Conservation (phyloP, 2,888 invertebrate species). For the Lasioglossum zephyrum region DNA sequence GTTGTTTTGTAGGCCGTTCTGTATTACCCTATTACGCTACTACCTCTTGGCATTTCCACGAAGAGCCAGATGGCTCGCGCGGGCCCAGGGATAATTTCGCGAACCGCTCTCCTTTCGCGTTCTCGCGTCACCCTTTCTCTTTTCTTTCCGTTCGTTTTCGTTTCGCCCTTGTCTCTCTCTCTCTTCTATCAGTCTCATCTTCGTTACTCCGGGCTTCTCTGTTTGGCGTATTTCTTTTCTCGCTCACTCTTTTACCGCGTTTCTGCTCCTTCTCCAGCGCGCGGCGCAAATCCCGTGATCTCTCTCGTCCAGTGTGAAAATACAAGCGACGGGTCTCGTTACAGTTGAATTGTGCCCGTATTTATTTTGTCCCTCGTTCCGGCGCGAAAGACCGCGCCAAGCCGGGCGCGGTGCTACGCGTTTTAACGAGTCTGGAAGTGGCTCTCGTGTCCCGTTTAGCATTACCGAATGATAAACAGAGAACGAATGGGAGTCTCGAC, state of each 20-base stretch:
- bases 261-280: slow-evolving; percentile 5
- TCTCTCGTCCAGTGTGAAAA: slow-evolving; percentile 54
- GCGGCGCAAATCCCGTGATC: slow-evolving; percentile 35
- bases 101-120: slow-evolving; percentile 41
- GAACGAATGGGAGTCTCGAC: background rate
- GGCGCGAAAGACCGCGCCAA: background rate
- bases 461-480: slow-evolving; percentile 27
- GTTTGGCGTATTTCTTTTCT: background rate
- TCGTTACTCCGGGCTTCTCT: background rate
- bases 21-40: slow-evolving; percentile 78
- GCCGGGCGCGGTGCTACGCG: slow-evolving; percentile 1
- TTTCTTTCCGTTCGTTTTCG: background rate
- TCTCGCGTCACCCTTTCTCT: background rate
- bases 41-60: slow-evolving; percentile 44
- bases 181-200: background rate
- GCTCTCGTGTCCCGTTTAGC: slow-evolving; percentile 23
- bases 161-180: background rate
- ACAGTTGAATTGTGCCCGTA: slow-evolving; percentile 66
- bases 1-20: slow-evolving; percentile 71
- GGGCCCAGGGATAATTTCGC: slow-evolving; percentile 74
- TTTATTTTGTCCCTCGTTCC: slow-evolving; percentile 57
- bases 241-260: background rate
- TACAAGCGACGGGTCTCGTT: slow-evolving; percentile 63
- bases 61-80: slow-evolving; percentile 63
- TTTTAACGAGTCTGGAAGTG: slow-evolving; percentile 45